phyloP scores from a whole-genome alignment of 2,888 invertebrate species.

The Tipula confusa region DNA sequence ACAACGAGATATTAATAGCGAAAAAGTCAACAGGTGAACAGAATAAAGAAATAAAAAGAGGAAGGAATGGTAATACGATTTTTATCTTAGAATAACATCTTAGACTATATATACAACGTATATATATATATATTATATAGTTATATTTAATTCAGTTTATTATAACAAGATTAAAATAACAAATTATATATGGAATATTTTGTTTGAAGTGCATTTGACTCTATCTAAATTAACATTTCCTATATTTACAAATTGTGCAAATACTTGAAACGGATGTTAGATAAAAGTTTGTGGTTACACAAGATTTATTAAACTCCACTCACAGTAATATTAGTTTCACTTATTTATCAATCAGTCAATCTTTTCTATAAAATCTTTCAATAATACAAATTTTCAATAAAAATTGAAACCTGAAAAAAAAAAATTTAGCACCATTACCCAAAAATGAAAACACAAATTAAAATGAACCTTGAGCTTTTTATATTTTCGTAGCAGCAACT shows the following conservation, averaged over 20 bases:
- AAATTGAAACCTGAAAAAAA: neutral
- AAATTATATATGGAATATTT: neutral
- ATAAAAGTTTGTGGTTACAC: neutral
- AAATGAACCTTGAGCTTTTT: slow-evolving; percentile 14
- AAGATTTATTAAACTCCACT: neutral
- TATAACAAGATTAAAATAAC: neutral
- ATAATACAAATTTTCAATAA: neutral
- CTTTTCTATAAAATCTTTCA: neutral
- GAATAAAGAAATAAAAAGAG: neutral
- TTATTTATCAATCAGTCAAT: neutral
- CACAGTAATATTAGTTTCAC: neutral
- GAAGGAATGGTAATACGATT: neutral
- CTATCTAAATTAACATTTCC: neutral
- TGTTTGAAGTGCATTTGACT: neutral
- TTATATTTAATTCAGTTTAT: neutral
- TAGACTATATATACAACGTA: neutral
- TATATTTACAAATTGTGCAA: neutral
- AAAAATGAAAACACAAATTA: slow-evolving; percentile 20
- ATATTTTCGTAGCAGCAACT: neutral
- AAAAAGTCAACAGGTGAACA: neutral
- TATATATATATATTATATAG: neutral
- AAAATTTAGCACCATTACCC: neutral
- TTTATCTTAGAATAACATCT: neutral
- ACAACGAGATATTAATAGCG: neutral
- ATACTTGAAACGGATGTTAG: neutral